Percentiles rank a stretch among this genome's conserved stretches.
Conservation (phyloP, 2,888 invertebrate species). For the Esperia sulphurella region DNA sequence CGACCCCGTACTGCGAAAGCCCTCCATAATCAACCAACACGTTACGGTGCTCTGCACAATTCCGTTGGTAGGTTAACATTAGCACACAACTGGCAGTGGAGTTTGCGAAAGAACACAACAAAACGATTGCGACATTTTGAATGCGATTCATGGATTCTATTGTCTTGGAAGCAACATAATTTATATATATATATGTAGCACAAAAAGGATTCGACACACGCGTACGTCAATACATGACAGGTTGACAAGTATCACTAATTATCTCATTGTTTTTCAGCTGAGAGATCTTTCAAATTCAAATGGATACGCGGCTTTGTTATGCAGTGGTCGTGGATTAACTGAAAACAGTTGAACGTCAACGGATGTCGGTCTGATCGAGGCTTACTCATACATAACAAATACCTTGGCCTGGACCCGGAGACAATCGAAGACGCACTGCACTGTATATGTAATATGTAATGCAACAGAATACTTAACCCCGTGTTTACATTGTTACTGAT, state of each 20-base stretch:
- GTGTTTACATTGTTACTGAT: slow-evolving; percentile 21
- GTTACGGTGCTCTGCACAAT: slow-evolving; percentile 40
- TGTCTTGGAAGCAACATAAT: slow-evolving; percentile 1
- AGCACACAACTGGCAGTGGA: slow-evolving; percentile 7
- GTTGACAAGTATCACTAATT: slow-evolving; percentile 30
- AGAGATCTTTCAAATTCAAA: slow-evolving; percentile 47
- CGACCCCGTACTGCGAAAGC: slow-evolving; percentile 65
- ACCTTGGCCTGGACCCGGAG: slow-evolving; percentile 38
- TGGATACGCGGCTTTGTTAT: slow-evolving; percentile 52
- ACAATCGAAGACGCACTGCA: slow-evolving; percentile 53
- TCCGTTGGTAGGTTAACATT: slow-evolving; percentile 20
- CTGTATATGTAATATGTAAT: too few species aligned
- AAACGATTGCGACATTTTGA: slow-evolving; percentile 2
- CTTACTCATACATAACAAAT: slow-evolving; percentile 65
- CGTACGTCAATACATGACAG: slow-evolving; percentile 12
- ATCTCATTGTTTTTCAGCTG: slow-evolving; percentile 38
- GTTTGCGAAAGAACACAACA: slow-evolving; percentile 8
- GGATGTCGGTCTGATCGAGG: slow-evolving; percentile 51
- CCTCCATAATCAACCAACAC: slow-evolving; percentile 37
- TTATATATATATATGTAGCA: slow-evolving; percentile 10
- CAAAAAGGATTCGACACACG: slow-evolving; percentile 12
- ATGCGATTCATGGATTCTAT: slow-evolving; percentile 1
- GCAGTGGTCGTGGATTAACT: slow-evolving; percentile 50
- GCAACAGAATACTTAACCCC: slow-evolving; percentile 43
- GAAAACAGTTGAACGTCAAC: slow-evolving; percentile 67